Conservation (phyloP, 2,797 vertebrate species). For the Anguilla anguilla region DNA sequence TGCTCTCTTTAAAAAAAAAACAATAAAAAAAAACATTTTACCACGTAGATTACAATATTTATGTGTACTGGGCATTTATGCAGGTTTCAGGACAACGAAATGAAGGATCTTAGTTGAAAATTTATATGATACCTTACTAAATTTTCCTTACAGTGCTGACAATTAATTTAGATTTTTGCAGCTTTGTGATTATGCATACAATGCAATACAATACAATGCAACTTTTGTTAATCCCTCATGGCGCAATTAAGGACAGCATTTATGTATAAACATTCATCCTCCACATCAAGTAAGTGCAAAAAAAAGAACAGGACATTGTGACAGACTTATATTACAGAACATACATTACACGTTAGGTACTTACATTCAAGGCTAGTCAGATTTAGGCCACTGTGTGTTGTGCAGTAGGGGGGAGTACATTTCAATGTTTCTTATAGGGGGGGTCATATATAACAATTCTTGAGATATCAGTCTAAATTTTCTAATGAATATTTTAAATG, state of each 20-base stretch:
- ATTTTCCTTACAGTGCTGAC: neutral
- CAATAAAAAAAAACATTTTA: neutral
- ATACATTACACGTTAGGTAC: neutral
- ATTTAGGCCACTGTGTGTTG: too few species aligned
- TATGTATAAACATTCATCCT: neutral
- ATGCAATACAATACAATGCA: neutral
- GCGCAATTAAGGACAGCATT: neutral
- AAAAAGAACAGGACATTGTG: neutral
- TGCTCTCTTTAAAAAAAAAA: neutral
- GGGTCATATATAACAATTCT: neutral
- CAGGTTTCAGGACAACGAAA: neutral
- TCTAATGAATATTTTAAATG: neutral
- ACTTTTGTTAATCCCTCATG: too few species aligned
- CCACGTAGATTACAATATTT: neutral
- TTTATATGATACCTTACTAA: neutral
- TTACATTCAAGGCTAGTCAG: neutral
- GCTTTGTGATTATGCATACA: neutral
- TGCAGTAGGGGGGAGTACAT: neutral
- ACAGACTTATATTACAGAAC: neutral
- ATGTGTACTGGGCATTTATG: neutral
- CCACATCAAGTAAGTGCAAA: neutral
- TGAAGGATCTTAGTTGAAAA: neutral
- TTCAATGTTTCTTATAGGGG: neutral
- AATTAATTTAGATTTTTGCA: neutral
- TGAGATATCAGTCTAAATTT: neutral